These are phyloP conservation scores for Sarcophaga variegata DNA, from an alignment of 2,888 invertebrate species.

Conservation along the genomic window DNA sequence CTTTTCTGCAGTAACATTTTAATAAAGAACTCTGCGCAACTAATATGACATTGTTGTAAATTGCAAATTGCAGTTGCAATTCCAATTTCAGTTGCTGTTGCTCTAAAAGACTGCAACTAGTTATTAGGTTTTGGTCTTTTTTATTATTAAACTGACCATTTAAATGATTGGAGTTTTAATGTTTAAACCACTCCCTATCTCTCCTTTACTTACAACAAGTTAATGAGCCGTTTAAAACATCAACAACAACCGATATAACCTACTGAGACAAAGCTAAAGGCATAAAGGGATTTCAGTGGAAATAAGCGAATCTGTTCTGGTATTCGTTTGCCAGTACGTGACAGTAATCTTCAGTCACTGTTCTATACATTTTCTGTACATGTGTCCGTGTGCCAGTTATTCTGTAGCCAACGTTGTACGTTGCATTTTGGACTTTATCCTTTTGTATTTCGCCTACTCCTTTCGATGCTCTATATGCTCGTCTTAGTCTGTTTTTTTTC, in stretches of 20 bases:
- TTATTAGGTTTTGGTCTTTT: background rate
- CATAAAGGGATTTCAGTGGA: background rate
- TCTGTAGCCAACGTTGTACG: background rate
- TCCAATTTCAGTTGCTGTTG: background rate
- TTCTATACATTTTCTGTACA: background rate
- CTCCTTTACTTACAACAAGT: constrained; percentile 17
- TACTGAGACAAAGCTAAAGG: too few relatives aligned
- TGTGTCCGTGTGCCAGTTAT: background rate
- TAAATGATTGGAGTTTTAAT: constrained; percentile 25
- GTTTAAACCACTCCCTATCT: constrained; percentile 41
- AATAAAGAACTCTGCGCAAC: background rate
- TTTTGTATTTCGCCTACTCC: background rate
- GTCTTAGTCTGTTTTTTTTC: background rate
- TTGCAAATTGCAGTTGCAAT: background rate
- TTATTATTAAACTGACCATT: constrained; percentile 35
- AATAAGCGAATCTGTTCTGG: too few relatives aligned
- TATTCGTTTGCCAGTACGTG: background rate
- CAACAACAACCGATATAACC: too few relatives aligned
- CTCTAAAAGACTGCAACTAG: background rate
- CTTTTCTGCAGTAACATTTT: background rate
- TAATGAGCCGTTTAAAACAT: constrained; percentile 38
- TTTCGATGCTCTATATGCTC: background rate
- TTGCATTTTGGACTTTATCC: constrained; percentile 20
- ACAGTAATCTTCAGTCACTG: background rate
- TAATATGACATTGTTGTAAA: background rate